Evolutionary conservation across 2,888 invertebrate genomes (phyloP).

Genomic region (Caenorhabditis wallacei): DNA sequence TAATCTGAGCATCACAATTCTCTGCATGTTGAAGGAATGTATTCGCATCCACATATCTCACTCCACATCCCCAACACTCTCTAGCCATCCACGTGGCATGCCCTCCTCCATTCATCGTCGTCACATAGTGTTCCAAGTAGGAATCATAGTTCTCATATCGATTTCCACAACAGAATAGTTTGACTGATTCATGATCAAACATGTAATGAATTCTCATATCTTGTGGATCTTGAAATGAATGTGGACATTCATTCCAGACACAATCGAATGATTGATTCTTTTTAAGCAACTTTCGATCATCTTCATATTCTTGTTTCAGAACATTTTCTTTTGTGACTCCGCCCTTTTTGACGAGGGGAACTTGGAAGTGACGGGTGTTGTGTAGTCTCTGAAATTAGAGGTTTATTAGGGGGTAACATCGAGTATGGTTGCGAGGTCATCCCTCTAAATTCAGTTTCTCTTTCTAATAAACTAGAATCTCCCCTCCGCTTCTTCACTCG

Average conservation of each 20-base stretch:
- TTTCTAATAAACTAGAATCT: too few species aligned
- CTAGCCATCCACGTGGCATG: conserved; percentile 43
- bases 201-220: conserved; percentile 56
- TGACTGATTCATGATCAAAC: conserved; percentile 49
- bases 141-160: conserved; percentile 47
- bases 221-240: conserved; percentile 53
- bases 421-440: too few species aligned
- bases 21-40: conserved; percentile 13
- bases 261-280: conserved; percentile 47
- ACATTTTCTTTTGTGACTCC: conserved; percentile 22
- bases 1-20: conserved; percentile 5
- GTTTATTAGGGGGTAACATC: not conserved
- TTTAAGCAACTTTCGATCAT: conserved; percentile 41
- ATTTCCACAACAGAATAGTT: conserved; percentile 42
- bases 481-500: too few species aligned
- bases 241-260: conserved; percentile 30
- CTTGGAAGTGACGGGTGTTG: conserved; percentile 53
- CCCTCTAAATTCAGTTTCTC: too few species aligned
- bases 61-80: conserved; percentile 52
- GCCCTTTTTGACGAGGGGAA: conserved; percentile 18
- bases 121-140: conserved; percentile 33
- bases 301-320: conserved; percentile 39
- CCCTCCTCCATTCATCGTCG: not conserved
- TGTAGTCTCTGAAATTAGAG: conserved; percentile 45
- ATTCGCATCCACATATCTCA: conserved; percentile 6